These are phyloP conservation scores for Hirtodrosophila alboralis DNA, from an alignment of 2,888 invertebrate species.

Conservation along the genomic window DNA sequence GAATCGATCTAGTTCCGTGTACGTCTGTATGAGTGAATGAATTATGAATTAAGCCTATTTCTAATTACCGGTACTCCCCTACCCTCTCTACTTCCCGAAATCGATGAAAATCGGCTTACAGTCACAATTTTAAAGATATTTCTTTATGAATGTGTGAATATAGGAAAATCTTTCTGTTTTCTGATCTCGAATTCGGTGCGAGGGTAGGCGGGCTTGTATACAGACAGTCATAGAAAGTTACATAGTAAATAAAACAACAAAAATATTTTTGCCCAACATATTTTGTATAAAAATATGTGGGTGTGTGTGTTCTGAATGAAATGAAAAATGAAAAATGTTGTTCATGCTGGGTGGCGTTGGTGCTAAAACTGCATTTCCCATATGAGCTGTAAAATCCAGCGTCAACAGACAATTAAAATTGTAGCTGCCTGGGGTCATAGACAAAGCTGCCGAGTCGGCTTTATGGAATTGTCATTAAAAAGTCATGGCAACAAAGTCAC, in stretches of 20 bases:
- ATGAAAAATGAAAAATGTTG: constrained; percentile 41
- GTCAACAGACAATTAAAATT: constrained; percentile 60
- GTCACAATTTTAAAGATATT: too few species aligned
- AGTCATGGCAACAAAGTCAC: constrained; percentile 48
- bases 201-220: too few species aligned
- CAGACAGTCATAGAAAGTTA: neutral
- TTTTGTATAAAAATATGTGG: constrained; percentile 4
- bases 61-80: too few species aligned
- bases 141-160: too few species aligned
- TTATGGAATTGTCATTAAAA: constrained; percentile 54
- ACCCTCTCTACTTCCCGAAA: too few species aligned
- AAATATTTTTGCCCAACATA: constrained; percentile 18
- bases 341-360: constrained; percentile 16
- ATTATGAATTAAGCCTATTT: too few species aligned
- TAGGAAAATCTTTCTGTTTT: too few species aligned
- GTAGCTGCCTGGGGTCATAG: constrained; percentile 37
- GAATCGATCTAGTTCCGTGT: too few species aligned
- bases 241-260: constrained; percentile 25
- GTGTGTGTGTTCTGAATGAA: constrained; percentile 31
- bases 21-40: too few species aligned
- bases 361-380: constrained; percentile 55
- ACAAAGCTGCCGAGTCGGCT: constrained; percentile 29
- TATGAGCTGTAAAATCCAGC: constrained; percentile 56
- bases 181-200: too few species aligned
- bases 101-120: too few species aligned